Percentiles rank a stretch among this genome's conserved stretches.
Evolutionary conservation across 2,113 vertebrate species (phyloP).

Genomic region (Pterocles gutturalis): DNA sequence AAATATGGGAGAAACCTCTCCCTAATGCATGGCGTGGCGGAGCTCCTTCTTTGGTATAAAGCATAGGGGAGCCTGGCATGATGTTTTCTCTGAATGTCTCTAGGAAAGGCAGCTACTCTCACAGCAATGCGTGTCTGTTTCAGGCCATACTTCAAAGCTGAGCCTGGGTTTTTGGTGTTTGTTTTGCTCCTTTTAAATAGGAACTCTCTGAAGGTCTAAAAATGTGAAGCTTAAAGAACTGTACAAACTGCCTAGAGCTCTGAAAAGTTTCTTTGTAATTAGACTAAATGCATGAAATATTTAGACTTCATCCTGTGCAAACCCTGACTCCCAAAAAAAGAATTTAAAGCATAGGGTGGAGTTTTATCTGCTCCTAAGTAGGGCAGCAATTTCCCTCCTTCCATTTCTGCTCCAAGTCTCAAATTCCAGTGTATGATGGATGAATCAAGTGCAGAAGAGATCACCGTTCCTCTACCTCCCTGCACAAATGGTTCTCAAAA

Average conservation of each 20-base stretch:
- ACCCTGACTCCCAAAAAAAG: neutral
- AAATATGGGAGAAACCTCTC: neutral
- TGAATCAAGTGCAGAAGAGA: neutral
- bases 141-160: neutral
- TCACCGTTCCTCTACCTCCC: neutral
- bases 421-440: neutral
- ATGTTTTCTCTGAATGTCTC: neutral
- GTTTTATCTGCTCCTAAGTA: slow-evolving; percentile 15
- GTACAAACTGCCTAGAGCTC: neutral
- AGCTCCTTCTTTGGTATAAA: neutral
- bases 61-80: neutral
- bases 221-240: neutral
- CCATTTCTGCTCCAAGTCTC: neutral
- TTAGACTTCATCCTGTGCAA: slow-evolving; percentile 15
- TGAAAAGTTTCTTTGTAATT: slow-evolving; percentile 1
- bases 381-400: neutral
- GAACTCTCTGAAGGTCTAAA: neutral
- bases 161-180: neutral
- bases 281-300: slow-evolving; percentile 10
- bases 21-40: accelerated
- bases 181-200: neutral
- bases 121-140: neutral
- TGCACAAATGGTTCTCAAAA: neutral
- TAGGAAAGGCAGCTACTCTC: neutral
- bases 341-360: neutral